phyloP scores from a whole-genome alignment of 2,113 vertebrate species.

The Lathamus discolor region DNA sequence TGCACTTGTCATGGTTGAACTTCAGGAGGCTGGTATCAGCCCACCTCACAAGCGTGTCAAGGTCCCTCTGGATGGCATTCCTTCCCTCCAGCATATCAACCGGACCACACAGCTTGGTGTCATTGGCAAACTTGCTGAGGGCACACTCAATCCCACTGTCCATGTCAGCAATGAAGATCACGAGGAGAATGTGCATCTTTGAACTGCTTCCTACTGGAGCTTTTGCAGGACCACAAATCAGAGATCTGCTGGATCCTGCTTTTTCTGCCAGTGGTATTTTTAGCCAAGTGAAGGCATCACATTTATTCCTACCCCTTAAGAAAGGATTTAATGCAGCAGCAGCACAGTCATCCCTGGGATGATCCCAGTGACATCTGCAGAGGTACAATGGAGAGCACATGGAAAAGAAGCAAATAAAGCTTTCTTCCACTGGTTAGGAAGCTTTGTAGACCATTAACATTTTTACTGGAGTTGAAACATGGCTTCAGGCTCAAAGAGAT shows the following conservation, averaged over 20 bases:
- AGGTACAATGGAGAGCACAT: background rate
- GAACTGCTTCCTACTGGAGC: background rate
- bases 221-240: background rate
- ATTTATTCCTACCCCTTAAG: background rate
- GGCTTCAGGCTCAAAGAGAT: background rate
- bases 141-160: too few species aligned
- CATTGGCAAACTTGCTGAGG: too few species aligned
- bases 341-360: background rate
- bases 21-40: too few species aligned
- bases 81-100: too few species aligned
- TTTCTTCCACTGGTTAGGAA: background rate
- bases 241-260: background rate
- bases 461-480: background rate
- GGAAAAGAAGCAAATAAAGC: background rate
- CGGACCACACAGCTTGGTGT: too few species aligned
- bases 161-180: too few species aligned
- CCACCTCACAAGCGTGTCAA: too few species aligned
- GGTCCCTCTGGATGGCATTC: too few species aligned
- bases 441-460: background rate
- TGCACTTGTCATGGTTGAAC: too few species aligned
- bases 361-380: background rate
- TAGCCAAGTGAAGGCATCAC: background rate
- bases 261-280: background rate
- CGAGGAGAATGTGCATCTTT: fast-evolving
- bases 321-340: background rate